phyloP scores from a whole-genome alignment of 2,888 invertebrate genomes.

The Phaedon cochleariae region DNA sequence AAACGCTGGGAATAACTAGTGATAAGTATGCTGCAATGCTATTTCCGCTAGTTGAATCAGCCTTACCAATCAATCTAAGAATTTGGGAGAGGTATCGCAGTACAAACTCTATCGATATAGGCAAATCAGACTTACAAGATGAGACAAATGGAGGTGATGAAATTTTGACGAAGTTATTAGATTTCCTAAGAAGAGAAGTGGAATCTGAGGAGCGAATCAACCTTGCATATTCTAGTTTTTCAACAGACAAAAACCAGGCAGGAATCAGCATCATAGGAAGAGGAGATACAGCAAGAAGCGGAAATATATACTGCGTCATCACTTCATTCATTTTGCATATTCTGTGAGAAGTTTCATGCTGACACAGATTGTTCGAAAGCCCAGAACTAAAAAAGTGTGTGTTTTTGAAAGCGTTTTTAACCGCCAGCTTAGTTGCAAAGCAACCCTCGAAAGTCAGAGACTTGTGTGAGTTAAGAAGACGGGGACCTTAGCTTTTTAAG shows the following conservation, averaged over 20 bases:
- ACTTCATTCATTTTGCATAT: not conserved
- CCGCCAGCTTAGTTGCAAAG: too few species aligned
- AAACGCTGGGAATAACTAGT: slow-evolving; percentile 2
- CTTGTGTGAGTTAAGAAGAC: too few species aligned
- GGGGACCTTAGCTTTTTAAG: too few species aligned
- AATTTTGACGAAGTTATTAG: slow-evolving; percentile 3
- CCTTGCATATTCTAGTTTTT: too few species aligned
- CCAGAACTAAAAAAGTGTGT: too few species aligned
- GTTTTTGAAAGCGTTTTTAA: too few species aligned
- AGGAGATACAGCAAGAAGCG: not conserved
- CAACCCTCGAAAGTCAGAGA: too few species aligned
- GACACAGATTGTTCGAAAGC: not conserved
- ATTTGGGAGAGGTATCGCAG: slow-evolving; percentile 6
- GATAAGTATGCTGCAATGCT: too few species aligned
- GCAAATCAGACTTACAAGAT: not conserved
- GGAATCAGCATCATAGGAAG: not conserved
- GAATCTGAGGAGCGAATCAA: too few species aligned
- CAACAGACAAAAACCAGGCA: not conserved
- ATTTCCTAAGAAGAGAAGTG: slow-evolving; percentile 6
- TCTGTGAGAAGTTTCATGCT: not conserved
- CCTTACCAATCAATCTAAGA: slow-evolving; percentile 1
- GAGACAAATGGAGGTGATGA: not conserved
- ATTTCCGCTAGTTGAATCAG: slow-evolving; percentile 2
- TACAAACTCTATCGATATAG: not conserved
- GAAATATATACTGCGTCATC: not conserved